These are phyloP conservation scores for Caenorhabditis sp. DNA, from an alignment of 2,888 invertebrate genomes.

Conservation along the genomic window DNA sequence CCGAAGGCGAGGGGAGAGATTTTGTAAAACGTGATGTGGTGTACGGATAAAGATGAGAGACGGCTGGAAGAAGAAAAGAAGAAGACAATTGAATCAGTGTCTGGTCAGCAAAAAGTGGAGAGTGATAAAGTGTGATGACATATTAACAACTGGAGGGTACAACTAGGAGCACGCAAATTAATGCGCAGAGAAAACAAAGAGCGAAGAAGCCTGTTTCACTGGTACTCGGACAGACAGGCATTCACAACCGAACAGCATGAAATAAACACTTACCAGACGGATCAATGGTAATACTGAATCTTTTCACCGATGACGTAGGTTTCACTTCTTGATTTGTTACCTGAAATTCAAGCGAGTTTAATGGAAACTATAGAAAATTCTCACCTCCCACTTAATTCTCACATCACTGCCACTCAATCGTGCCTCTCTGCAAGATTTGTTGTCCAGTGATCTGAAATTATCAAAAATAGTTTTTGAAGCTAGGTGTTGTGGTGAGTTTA, in stretches of 20 bases:
- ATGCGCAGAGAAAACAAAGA: conserved; percentile 50
- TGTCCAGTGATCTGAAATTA: conserved; percentile 56
- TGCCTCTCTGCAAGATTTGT: conserved; percentile 67
- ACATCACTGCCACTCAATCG: conserved; percentile 71
- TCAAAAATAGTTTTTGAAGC: too few relatives aligned
- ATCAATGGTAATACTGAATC: conserved; percentile 65
- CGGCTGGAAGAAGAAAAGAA: conserved; percentile 11
- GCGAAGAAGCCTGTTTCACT: conserved; percentile 30
- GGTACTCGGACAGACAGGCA: conserved; percentile 21
- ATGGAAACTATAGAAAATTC: background rate
- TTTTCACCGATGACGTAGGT: conserved; percentile 57
- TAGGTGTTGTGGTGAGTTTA: too few relatives aligned
- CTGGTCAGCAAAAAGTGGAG: conserved; percentile 48
- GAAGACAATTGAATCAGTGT: conserved; percentile 38
- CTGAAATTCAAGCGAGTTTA: conserved; percentile 11
- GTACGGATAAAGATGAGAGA: conserved; percentile 51
- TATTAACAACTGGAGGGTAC: conserved; percentile 45
- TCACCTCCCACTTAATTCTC: conserved; percentile 68
- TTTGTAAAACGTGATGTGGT: conserved; percentile 58
- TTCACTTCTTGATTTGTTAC: conserved; percentile 56
- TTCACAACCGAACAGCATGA: background rate
- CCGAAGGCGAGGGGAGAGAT: conserved; percentile 7
- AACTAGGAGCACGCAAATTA: conserved; percentile 46
- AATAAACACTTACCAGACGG: conserved; percentile 49
- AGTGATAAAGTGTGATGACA: conserved; percentile 37